A percentile compares a stretch with the other conserved stretches of the same genome.
These are phyloP conservation scores for Propithecus deckenii DNA, from an alignment of 2,797 vertebrate genomes.

Conservation along the genomic window DNA sequence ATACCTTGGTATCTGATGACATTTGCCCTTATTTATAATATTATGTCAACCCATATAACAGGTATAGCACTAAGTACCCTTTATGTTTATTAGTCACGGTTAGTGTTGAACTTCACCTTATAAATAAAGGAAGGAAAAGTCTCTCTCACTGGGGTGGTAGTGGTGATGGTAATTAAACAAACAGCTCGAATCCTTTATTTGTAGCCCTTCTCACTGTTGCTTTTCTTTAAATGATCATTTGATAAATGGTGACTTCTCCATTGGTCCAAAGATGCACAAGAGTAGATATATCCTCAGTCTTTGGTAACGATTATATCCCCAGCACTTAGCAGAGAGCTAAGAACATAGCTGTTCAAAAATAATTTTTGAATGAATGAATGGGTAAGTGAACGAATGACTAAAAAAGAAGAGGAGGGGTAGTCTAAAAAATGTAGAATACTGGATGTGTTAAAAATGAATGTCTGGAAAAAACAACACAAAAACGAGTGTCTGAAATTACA, in stretches of 20 bases:
- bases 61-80: not conserved
- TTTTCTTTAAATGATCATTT: not conserved
- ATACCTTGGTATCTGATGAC: not conserved
- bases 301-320: not conserved
- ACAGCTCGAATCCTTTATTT: not conserved
- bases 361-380: not conserved
- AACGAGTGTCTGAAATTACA: not conserved
- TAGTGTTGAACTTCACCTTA: not conserved
- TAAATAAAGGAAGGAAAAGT: not conserved
- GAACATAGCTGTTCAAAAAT: not conserved
- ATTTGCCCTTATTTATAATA: not conserved
- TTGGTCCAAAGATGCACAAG: not conserved
- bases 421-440: not conserved
- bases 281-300: not conserved
- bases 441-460: not conserved
- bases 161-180: not conserved
- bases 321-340: not conserved
- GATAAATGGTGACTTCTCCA: not conserved
- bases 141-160: not conserved
- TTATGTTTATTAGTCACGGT: not conserved
- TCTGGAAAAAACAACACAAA: not conserved
- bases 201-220: not conserved
- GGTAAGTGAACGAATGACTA: not conserved
- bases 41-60: not conserved
- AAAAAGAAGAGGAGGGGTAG: not conserved